These are phyloP conservation scores for Pollenia labialis DNA, from an alignment of 2,888 invertebrate species.

Conservation along the genomic window DNA sequence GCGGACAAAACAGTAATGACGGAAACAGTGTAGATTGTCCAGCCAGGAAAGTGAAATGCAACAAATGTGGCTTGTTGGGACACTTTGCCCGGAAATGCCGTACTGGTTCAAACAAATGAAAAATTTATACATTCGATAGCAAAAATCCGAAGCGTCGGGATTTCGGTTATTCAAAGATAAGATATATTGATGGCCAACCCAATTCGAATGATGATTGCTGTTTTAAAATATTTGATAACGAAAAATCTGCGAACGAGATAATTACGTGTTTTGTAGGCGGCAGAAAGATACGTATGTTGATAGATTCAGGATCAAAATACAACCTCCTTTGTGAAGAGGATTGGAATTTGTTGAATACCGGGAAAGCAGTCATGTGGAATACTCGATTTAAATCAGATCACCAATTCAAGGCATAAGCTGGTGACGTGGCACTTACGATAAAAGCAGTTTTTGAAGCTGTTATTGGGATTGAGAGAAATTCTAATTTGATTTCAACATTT, in stretches of 20 bases:
- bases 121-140: too few relatives aligned
- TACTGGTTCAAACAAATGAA: background rate
- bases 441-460: too few relatives aligned
- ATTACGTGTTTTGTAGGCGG: too few relatives aligned
- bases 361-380: constrained; percentile 27
- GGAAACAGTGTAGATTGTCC: background rate
- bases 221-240: too few relatives aligned
- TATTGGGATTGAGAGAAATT: background rate
- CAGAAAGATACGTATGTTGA: too few relatives aligned
- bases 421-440: background rate
- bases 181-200: too few relatives aligned
- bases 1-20: too few relatives aligned
- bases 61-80: constrained; percentile 26
- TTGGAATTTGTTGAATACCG: constrained; percentile 20
- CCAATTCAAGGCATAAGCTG: constrained; percentile 7
- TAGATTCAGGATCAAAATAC: too few relatives aligned
- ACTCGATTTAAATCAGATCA: constrained; percentile 5
- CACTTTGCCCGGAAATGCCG: constrained; percentile 23
- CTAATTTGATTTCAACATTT: background rate
- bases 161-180: too few relatives aligned
- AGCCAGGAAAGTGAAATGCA: constrained; percentile 23
- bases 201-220: too few relatives aligned
- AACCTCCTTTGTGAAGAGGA: constrained; percentile 34
- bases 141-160: too few relatives aligned
- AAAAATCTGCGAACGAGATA: too few relatives aligned